phyloP scores from a whole-genome alignment of 2,888 invertebrate genomes.

The Serrognathus titanus region DNA sequence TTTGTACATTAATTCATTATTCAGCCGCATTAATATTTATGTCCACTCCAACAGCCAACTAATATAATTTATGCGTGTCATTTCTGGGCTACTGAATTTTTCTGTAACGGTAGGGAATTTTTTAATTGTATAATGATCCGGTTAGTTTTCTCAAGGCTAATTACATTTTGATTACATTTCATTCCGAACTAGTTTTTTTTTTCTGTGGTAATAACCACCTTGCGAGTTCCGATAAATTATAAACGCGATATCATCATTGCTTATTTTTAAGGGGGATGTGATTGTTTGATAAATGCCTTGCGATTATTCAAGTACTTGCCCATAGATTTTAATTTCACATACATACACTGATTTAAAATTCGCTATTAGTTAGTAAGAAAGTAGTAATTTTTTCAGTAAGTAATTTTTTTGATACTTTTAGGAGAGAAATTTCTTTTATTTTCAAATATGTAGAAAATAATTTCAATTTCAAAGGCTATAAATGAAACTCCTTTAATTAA shows the following conservation, averaged over 20 bases:
- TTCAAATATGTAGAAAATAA: no score
- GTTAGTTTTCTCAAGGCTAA: conserved; percentile 29
- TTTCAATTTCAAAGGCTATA: no score
- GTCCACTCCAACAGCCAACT: conserved; percentile 4
- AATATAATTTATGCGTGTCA: conserved; percentile 18
- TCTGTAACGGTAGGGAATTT: conserved; percentile 5
- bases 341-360: no score
- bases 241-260: conserved; percentile 23
- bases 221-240: background rate
- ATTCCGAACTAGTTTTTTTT: conserved; percentile 16
- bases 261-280: conserved; percentile 6
- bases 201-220: conserved; percentile 9
- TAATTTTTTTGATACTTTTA: no score
- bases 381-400: no score
- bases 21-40: conserved; percentile 18
- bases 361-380: no score
- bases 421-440: no score
- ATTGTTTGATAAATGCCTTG: no score
- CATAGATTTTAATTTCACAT: no score
- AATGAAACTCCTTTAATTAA: no score
- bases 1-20: conserved; percentile 10
- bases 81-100: conserved; percentile 20
- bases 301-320: no score
- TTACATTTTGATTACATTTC: conserved; percentile 32
- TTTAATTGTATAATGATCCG: conserved; percentile 19